A percentile compares a stretch with the other conserved stretches of the same genome.
Evolutionary conservation across 2,113 vertebrate species (phyloP).

Genomic region (Cairina moschata): DNA sequence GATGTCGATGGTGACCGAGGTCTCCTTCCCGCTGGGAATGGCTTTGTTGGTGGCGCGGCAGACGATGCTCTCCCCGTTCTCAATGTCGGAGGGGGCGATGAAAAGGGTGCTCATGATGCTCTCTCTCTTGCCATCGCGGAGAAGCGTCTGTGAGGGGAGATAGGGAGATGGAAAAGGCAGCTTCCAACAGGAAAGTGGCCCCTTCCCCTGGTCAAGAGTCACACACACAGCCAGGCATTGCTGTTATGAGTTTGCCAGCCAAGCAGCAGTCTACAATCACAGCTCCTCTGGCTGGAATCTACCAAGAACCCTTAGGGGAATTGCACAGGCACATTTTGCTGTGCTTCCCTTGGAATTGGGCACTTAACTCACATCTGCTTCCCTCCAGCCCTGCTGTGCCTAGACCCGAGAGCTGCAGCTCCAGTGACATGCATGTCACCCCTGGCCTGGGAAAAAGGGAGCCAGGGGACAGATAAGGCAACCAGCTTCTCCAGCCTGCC

Average conservation of each 20-base stretch:
- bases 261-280: neutral
- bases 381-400: neutral
- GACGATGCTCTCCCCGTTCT: constrained; percentile 92
- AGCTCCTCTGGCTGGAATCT: neutral
- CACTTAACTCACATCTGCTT: constrained; percentile 20
- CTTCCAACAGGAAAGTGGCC: neutral
- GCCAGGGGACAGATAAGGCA: neutral
- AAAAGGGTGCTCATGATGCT: constrained; percentile 95
- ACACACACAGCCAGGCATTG: neutral
- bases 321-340: neutral
- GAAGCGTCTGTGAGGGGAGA: constrained; percentile 80
- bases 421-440: rapidly evolving
- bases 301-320: neutral
- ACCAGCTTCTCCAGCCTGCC: neutral
- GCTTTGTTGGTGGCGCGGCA: constrained; percentile 97
- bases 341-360: neutral
- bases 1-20: constrained; percentile 94
- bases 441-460: neutral
- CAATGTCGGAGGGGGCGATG: constrained; percentile 90
- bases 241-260: neutral
- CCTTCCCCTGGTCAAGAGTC: neutral
- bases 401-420: neutral
- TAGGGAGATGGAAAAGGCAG: neutral
- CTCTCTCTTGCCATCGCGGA: constrained; percentile 91
- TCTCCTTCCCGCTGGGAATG: constrained; percentile 92